phyloP scores from a whole-genome alignment of 1,140 invertebrate genomes.

The silkworm (Bombyx mori) region DNA sequence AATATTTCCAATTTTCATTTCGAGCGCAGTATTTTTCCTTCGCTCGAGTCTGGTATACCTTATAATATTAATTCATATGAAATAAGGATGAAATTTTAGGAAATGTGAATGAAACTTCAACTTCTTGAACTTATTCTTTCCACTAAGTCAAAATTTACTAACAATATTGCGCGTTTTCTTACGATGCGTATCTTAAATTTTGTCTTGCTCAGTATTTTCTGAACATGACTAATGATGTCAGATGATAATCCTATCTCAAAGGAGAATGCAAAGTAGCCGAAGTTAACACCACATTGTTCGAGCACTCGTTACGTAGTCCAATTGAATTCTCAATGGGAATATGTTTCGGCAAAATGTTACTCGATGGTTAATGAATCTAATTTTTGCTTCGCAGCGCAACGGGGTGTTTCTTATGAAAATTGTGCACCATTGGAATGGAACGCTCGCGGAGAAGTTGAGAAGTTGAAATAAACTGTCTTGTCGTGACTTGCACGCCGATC shows the following conservation, averaged over 20 bases:
- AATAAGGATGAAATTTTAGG: too few species aligned
- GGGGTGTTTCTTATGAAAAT: constrained; percentile 49
- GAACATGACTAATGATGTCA: too few species aligned
- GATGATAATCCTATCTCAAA: too few species aligned
- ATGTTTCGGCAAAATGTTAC: constrained; percentile 46
- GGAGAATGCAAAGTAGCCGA: constrained; percentile 36
- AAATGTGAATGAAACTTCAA: too few species aligned
- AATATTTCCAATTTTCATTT: constrained; percentile 1
- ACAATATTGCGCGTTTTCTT: too few species aligned
- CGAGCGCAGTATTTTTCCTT: too few species aligned
- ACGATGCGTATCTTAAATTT: too few species aligned
- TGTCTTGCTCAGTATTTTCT: too few species aligned
- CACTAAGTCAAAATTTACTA: too few species aligned
- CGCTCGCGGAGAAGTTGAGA: constrained; percentile 48
- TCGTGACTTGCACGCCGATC: constrained; percentile 56
- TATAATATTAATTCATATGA: too few species aligned
- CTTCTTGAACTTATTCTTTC: too few species aligned
- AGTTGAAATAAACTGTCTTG: constrained; percentile 61
- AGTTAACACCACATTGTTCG: constrained; percentile 47
- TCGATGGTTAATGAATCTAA: constrained; percentile 56
- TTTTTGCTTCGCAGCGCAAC: constrained; percentile 52
- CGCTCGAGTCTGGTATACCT: too few species aligned
- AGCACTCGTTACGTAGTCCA: constrained; percentile 42
- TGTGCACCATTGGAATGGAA: constrained; percentile 59
- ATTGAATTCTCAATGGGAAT: constrained; percentile 42